Conservation (phyloP, 2,797 vertebrate genomes). For the Spinus pinus region DNA sequence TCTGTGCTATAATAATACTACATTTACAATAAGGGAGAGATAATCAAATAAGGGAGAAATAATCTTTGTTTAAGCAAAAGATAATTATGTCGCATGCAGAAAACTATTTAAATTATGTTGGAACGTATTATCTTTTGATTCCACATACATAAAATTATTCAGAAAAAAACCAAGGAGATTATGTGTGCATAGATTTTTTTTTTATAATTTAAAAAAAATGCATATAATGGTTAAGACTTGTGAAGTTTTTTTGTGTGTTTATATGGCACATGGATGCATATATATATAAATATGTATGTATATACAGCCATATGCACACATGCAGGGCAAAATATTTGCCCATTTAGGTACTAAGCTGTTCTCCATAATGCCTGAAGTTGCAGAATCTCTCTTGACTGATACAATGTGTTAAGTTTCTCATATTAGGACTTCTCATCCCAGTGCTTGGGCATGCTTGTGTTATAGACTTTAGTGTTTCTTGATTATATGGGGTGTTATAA, state of each 20-base stretch:
- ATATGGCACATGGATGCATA: accelerated
- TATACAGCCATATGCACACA: background rate
- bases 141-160: background rate
- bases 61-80: background rate
- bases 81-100: background rate
- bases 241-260: background rate
- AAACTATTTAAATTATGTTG: background rate
- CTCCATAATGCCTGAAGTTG: background rate
- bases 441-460: background rate
- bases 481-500: slow-evolving; percentile 34
- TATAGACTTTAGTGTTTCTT: background rate
- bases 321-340: background rate
- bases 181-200: background rate
- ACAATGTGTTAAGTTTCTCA: background rate
- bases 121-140: background rate
- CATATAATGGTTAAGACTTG: background rate
- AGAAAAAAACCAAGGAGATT: background rate
- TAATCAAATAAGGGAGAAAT: background rate
- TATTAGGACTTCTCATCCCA: background rate
- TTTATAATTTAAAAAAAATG: background rate
- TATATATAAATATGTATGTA: accelerated
- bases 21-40: background rate
- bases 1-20: background rate
- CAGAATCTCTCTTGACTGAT: background rate
- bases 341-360: background rate